Evolutionary conservation across 2,888 invertebrate genomes (phyloP), one percentile per base, ranked within the genome.

Genomic region (Lasioglossum oenotherae): DNA sequence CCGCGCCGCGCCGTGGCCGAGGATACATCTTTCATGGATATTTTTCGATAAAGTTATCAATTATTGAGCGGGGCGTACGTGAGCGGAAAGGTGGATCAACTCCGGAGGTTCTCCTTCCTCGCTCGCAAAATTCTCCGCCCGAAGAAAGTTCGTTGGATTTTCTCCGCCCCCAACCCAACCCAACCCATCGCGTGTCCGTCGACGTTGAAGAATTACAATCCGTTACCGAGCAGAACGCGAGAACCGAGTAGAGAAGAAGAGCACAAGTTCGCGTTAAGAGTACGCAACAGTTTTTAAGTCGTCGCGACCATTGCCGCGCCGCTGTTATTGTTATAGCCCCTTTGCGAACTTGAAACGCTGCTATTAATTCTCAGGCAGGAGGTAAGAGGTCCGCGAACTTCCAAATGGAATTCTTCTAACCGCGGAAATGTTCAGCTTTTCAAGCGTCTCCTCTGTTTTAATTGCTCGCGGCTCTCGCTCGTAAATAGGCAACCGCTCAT

Each of bases 191-290:
- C 86, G 90, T 90, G 84, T 84, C 86, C 87, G 90, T 86, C 82
- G 89, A 89, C 85, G 81, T 82, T 85, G 85, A 89, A 87, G 90
- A 90, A 90, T 89, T 82, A 82, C 86, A 89, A 89, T 82, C 80
- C 78, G 77, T 74, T 78, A 73, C 64, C 57, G 60, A 27, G 49
- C 72, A 75, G 77, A 73, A 67, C 67, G 67, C 23, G 35, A 60
- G 35, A 23, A 23, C 8, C 19, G 67, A 8, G 35, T 0, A 10
- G 19, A 60, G 60, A 60, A 16, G 60, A 27, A 5, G 14, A 27
- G 14, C 53, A 4, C 35, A 90, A 87, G 85, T 88, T 89, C 85
- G 78, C 80, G 75, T 73, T 81, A 89, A 86, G 85, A 80, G 85
- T 83, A 82, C 79, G 74, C 76, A 78, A 86, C 86, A 90, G 87